A percentile compares a stretch with the other conserved stretches of the same genome.
Evolutionary conservation across 2,797 vertebrate species (phyloP).

Genomic region (Myotis planiceps): DNA sequence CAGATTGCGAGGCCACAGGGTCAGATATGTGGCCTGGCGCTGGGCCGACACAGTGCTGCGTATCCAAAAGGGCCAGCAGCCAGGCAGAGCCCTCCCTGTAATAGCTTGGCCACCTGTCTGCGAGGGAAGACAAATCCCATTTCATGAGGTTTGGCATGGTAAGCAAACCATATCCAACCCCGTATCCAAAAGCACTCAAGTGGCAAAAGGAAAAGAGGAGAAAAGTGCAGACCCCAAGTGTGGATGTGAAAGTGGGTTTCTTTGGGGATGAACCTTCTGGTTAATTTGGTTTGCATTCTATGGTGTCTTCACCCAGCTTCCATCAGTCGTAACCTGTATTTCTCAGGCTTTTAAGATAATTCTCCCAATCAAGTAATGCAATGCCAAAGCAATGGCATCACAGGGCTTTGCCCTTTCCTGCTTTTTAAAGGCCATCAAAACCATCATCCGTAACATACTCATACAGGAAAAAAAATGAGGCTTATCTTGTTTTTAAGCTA

Average conservation of each 20-base stretch:
- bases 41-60: background rate
- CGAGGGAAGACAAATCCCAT: conserved; percentile 68
- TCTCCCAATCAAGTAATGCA: conserved; percentile 76
- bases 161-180: conserved; percentile 67
- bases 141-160: conserved; percentile 74
- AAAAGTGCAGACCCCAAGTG: conserved; percentile 44
- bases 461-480: conserved; percentile 50
- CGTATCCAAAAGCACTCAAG: conserved; percentile 60
- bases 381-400: conserved; percentile 83
- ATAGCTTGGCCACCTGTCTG: conserved; percentile 72
- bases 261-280: conserved; percentile 56
- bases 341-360: conserved; percentile 66
- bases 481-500: conserved; percentile 74
- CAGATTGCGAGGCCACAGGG: conserved; percentile 65
- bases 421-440: conserved; percentile 58
- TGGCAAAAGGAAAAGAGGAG: conserved; percentile 71
- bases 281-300: conserved; percentile 64
- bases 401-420: conserved; percentile 66
- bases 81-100: conserved; percentile 35
- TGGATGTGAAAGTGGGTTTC: conserved; percentile 46
- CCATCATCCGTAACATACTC: conserved; percentile 20
- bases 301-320: conserved; percentile 60
- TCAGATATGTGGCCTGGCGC: conserved; percentile 64
- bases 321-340: background rate
- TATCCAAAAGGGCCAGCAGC: conserved; percentile 61